Conservation (phyloP, 2,888 invertebrate genomes). For the Allygus modestus region DNA sequence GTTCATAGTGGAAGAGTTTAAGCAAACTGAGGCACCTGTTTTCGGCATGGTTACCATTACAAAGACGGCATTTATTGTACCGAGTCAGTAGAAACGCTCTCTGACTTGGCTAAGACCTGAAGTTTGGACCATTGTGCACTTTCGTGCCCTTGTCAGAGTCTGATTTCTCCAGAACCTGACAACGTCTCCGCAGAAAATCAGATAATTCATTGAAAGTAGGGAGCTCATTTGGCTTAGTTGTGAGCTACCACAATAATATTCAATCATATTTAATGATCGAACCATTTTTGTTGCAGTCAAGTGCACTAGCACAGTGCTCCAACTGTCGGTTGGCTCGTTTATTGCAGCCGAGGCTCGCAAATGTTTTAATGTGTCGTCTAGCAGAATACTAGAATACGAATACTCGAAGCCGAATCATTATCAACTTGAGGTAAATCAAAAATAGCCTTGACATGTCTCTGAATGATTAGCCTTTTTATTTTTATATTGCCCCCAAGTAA, state of each 20-base stretch:
- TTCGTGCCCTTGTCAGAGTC: no score
- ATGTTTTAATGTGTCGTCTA: constrained; percentile 32
- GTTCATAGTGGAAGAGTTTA: no score
- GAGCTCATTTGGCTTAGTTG: constrained; percentile 10
- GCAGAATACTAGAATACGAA: not conserved
- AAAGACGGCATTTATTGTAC: no score
- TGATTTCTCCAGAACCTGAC: constrained; percentile 35
- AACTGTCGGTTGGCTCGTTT: constrained; percentile 54
- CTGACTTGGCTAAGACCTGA: no score
- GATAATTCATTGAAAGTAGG: constrained; percentile 27
- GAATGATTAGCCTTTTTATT: constrained; percentile 66
- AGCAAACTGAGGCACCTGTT: no score
- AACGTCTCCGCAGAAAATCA: constrained; percentile 8
- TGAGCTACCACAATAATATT: constrained; percentile 34
- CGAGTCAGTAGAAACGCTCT: no score
- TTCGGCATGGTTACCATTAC: no score
- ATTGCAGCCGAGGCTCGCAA: constrained; percentile 41
- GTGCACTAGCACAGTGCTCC: constrained; percentile 49
- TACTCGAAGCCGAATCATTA: constrained; percentile 73
- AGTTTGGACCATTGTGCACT: no score
- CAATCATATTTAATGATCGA: not conserved
- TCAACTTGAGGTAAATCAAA: constrained; percentile 23
- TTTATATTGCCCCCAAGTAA: not conserved
- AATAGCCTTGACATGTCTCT: constrained; percentile 58
- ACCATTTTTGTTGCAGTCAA: constrained; percentile 23